Evolutionary conservation across 2,888 invertebrate species (phyloP).

Genomic region (Ophion obscuratus): DNA sequence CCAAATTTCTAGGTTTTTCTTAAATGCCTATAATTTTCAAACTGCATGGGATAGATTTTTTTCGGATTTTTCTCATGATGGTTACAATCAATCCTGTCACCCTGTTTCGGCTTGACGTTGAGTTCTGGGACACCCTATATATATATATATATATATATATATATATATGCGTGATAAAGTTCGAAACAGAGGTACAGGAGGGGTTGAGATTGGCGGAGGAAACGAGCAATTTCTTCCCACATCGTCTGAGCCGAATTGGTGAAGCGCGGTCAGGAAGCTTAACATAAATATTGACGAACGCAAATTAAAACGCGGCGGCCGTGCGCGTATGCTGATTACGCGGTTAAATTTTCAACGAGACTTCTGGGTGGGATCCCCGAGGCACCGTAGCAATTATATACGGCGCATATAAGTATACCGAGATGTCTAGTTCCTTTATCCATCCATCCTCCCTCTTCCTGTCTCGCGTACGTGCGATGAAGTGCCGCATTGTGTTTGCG

Average conservation of each 20-base stretch:
- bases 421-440: constrained; percentile 9
- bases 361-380: constrained; percentile 42
- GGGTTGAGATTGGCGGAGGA: neutral
- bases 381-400: constrained; percentile 62
- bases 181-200: neutral
- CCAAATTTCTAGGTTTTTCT: too few species aligned
- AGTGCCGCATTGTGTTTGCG: too few species aligned
- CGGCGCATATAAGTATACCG: constrained; percentile 13
- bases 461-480: too few species aligned
- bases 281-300: constrained; percentile 70
- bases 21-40: too few species aligned
- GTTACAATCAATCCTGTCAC: too few species aligned
- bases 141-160: neutral
- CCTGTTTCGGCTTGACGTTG: too few species aligned
- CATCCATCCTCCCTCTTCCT: neutral
- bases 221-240: constrained; percentile 32
- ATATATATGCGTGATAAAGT: neutral
- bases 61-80: too few species aligned
- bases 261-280: constrained; percentile 26
- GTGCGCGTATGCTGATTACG: constrained; percentile 69
- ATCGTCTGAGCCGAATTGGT: neutral
- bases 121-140: neutral
- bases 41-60: too few species aligned
- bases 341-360: constrained; percentile 70
- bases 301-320: constrained; percentile 69